These are phyloP conservation scores for Agelastica alni DNA, from an alignment of 2,888 invertebrate genomes.

Conservation along the genomic window DNA sequence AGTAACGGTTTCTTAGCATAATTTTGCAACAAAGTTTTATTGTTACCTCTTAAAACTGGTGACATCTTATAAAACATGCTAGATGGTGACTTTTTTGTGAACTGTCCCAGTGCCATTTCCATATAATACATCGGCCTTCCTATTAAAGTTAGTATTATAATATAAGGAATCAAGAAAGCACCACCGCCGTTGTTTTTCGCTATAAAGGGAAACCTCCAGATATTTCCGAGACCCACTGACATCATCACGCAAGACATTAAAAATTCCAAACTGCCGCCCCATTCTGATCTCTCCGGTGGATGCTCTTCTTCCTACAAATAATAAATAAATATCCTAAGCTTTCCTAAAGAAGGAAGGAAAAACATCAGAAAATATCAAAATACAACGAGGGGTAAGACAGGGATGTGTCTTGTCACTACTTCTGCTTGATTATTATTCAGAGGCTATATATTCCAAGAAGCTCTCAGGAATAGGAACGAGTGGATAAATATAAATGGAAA, in stretches of 20 bases:
- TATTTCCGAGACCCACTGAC: constrained; percentile 70
- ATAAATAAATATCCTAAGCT: background rate
- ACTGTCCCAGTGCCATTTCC: constrained; percentile 83
- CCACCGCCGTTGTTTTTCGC: constrained; percentile 72
- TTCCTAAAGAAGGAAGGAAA: too few species aligned
- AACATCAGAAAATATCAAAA: too few species aligned
- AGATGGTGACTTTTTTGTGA: constrained; percentile 77
- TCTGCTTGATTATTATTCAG: too few species aligned
- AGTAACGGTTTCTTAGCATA: too few species aligned
- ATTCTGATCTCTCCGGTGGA: constrained; percentile 49
- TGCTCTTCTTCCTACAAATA: background rate
- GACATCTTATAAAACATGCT: constrained; percentile 68
- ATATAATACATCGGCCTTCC: constrained; percentile 84
- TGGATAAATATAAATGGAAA: too few species aligned
- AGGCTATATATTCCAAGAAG: too few species aligned
- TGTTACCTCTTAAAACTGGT: constrained; percentile 78
- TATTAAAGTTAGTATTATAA: constrained; percentile 65
- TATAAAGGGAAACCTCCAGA: constrained; percentile 70
- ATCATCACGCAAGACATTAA: constrained; percentile 68
- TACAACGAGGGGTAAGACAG: too few species aligned
- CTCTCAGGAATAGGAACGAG: too few species aligned
- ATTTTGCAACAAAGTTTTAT: too few species aligned
- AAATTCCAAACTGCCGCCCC: constrained; percentile 67
- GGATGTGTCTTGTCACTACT: too few species aligned
- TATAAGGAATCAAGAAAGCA: constrained; percentile 69